Conservation (phyloP, 2,797 vertebrate genomes). For the Dryobates pubescens region DNA sequence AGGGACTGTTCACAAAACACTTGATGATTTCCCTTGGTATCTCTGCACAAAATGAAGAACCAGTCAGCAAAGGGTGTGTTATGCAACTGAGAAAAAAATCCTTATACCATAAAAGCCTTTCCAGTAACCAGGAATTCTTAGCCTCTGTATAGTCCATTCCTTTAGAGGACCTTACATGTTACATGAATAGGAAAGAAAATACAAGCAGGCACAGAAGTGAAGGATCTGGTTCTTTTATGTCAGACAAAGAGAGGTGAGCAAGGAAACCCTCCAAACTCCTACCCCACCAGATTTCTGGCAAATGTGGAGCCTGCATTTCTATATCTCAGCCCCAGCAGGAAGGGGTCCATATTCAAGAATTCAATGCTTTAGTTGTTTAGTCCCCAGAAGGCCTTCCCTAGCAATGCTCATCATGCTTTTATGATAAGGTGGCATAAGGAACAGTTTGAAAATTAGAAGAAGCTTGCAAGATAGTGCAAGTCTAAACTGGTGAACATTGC, state of each 20-base stretch:
- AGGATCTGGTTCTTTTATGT: background rate
- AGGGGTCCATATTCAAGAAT: background rate
- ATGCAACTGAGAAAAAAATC: background rate
- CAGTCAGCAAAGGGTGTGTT: background rate
- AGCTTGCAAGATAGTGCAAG: background rate
- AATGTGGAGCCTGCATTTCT: background rate
- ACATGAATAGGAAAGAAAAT: background rate
- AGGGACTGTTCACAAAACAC: background rate
- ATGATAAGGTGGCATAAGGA: background rate
- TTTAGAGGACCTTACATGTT: background rate
- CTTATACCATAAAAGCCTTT: background rate
- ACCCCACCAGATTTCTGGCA: background rate
- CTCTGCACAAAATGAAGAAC: background rate
- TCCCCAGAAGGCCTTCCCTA: background rate
- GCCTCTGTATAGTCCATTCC: background rate
- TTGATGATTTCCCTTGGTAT: background rate
- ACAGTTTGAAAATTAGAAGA: background rate
- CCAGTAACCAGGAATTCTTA: background rate
- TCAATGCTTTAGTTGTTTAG: background rate
- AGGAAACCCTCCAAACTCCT: background rate
- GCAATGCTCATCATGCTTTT: background rate
- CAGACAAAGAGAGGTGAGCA: background rate
- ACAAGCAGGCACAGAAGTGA: background rate
- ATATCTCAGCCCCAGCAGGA: background rate
- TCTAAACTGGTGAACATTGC: background rate